These are phyloP conservation scores for Equus przewalskii DNA, from an alignment of 2,113 vertebrate species.

Conservation along the genomic window DNA sequence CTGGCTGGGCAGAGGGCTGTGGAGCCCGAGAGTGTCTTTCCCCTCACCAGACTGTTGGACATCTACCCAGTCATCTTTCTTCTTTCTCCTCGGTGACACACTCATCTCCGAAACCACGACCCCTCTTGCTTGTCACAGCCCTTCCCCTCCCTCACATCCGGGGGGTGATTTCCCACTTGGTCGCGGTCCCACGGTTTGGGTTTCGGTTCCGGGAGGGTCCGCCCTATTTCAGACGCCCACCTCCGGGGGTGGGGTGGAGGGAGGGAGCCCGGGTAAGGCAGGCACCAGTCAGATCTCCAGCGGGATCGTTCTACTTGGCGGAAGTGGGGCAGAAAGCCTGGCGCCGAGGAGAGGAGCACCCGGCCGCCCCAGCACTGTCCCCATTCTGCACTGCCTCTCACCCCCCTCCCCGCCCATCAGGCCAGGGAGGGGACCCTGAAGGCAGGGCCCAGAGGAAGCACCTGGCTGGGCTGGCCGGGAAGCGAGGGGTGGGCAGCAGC, in stretches of 20 bases:
- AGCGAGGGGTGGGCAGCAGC: constrained; percentile 21
- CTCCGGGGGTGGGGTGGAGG: background rate
- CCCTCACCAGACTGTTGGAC: background rate
- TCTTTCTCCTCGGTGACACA: background rate
- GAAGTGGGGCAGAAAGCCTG: background rate
- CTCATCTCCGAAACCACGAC: background rate
- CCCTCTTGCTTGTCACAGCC: background rate
- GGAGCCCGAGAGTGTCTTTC: background rate
- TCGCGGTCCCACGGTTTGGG: constrained; percentile 40
- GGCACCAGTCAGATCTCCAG: background rate
- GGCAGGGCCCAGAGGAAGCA: constrained; percentile 76
- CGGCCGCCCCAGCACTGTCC: background rate
- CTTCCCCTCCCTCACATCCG: constrained; percentile 68
- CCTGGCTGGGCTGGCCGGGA: constrained; percentile 74
- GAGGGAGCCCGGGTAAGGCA: background rate
- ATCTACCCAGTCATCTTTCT: background rate
- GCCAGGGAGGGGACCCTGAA: constrained; percentile 19
- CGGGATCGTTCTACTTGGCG: background rate
- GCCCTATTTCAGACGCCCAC: constrained; percentile 63
- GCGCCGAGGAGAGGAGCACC: background rate
- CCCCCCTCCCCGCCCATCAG: background rate
- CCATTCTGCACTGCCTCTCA: background rate
- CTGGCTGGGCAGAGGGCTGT: constrained; percentile 9
- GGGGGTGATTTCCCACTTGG: constrained; percentile 83
- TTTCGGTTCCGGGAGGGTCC: constrained; percentile 70